phyloP scores from a whole-genome alignment of 2,113 vertebrate genomes.

The Gadus macrocephalus region DNA sequence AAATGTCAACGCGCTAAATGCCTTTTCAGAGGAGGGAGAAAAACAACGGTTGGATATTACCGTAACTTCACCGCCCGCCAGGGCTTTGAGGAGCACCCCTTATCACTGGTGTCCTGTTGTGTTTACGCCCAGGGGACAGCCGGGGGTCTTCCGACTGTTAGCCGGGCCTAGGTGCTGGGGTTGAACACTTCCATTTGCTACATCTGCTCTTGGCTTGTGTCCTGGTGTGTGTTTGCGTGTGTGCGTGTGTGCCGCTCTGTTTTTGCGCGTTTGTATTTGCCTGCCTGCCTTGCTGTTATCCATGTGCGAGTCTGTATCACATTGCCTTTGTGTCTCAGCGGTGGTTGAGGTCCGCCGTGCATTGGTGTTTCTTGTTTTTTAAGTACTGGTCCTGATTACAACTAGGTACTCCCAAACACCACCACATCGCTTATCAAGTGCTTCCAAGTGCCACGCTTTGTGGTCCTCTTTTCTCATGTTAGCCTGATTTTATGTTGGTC shows the following conservation, averaged over 20 bases:
- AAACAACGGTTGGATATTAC: conserved; percentile 48
- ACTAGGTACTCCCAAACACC: too few species aligned
- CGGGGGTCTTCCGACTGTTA: neutral
- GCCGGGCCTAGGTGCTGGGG: too few species aligned
- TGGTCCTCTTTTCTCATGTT: too few species aligned
- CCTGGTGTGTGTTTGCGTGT: neutral
- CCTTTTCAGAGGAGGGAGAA: conserved; percentile 24
- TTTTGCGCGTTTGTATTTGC: neutral
- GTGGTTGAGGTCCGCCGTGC: too few species aligned
- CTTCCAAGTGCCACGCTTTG: too few species aligned
- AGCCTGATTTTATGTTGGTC: neutral
- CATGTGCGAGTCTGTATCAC: neutral
- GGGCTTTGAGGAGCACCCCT: conserved; percentile 32
- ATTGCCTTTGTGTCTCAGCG: too few species aligned
- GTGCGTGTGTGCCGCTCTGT: neutral
- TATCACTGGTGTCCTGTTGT: conserved; percentile 10
- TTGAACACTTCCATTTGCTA: neutral
- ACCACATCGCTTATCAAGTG: too few species aligned
- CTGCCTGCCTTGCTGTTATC: too few species aligned
- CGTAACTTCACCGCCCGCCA: conserved; percentile 45
- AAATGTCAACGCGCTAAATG: conserved; percentile 57
- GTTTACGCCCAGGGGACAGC: neutral
- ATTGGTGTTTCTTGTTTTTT: too few species aligned
- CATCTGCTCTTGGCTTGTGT: too few species aligned
- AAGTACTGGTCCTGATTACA: too few species aligned